Conservation (phyloP, 2,797 vertebrate species). For the Apogon hyalosoma region DNA sequence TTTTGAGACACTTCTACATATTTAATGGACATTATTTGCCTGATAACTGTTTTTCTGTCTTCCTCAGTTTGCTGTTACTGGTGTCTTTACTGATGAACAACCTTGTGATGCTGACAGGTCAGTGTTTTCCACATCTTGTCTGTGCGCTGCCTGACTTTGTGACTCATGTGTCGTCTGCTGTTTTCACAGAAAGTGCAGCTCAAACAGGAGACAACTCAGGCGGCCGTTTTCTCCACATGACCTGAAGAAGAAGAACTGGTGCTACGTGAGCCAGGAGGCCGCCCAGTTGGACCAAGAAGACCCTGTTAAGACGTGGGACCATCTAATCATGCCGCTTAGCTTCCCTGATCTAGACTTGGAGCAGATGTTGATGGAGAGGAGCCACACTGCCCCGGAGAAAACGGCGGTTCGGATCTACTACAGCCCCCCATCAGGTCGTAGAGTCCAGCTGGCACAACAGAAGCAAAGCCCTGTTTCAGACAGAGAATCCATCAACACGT, state of each 20-base stretch:
- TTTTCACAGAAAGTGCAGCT: constrained; percentile 49
- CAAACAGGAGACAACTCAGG: constrained; percentile 35
- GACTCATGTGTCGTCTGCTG: constrained; percentile 5
- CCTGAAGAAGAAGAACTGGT: constrained; percentile 84
- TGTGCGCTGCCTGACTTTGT: neutral
- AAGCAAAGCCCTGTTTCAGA: constrained; percentile 60
- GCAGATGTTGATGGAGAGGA: constrained; percentile 87
- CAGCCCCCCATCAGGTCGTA: constrained; percentile 91
- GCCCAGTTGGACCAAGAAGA: constrained; percentile 80
- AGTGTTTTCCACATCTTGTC: constrained; percentile 32
- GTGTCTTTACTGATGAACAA: constrained; percentile 77
- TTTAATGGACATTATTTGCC: neutral
- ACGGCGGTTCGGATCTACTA: constrained; percentile 94
- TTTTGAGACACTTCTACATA: neutral
- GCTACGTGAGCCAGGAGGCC: constrained; percentile 86
- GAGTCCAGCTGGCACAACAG: constrained; percentile 84
- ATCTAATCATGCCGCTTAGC: constrained; percentile 81
- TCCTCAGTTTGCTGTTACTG: constrained; percentile 36
- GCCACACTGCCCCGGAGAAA: constrained; percentile 94
- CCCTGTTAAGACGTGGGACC: constrained; percentile 88
- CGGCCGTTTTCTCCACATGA: constrained; percentile 37
- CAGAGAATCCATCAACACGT: constrained; percentile 47
- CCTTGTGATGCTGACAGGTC: constrained; percentile 83
- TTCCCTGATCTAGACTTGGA: constrained; percentile 83
- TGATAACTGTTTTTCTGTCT: constrained; percentile 14